Conservation (phyloP, 2,113 vertebrate species). For the Piprites chloris region DNA sequence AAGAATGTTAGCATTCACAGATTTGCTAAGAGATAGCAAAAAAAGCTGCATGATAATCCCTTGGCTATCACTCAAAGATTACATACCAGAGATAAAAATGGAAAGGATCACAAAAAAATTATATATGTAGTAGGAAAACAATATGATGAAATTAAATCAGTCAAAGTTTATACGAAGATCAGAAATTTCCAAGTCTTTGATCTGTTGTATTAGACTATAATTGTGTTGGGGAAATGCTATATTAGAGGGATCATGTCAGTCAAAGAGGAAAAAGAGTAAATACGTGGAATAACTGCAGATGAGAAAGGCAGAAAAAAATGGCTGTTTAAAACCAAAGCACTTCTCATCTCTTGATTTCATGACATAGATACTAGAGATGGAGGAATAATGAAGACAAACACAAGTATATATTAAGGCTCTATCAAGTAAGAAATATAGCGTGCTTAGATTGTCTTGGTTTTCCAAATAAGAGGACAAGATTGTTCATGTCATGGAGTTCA, state of each 20-base stretch:
- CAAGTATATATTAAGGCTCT: background rate
- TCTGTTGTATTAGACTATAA: background rate
- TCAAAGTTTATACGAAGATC: background rate
- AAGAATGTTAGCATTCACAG: background rate
- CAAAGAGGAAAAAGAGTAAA: background rate
- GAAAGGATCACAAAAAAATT: background rate
- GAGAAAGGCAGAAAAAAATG: background rate
- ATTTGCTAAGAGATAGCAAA: background rate
- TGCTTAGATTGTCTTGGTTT: background rate
- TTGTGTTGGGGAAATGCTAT: background rate
- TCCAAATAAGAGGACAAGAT: background rate
- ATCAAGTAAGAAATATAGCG: background rate
- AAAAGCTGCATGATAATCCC: background rate
- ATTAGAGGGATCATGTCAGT: background rate
- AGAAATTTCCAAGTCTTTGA: background rate
- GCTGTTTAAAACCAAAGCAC: background rate
- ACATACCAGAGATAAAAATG: background rate
- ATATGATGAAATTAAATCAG: background rate
- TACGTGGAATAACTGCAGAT: background rate
- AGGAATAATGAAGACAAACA: background rate
- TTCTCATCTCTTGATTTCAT: background rate
- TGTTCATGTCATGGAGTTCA: background rate
- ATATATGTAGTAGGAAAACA: background rate
- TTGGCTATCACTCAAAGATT: background rate
- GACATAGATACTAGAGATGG: background rate